Evolutionary conservation across 2,113 vertebrate genomes (phyloP), one percentile per base, ranked within the genome.

Genomic region (Rhea pennata): DNA sequence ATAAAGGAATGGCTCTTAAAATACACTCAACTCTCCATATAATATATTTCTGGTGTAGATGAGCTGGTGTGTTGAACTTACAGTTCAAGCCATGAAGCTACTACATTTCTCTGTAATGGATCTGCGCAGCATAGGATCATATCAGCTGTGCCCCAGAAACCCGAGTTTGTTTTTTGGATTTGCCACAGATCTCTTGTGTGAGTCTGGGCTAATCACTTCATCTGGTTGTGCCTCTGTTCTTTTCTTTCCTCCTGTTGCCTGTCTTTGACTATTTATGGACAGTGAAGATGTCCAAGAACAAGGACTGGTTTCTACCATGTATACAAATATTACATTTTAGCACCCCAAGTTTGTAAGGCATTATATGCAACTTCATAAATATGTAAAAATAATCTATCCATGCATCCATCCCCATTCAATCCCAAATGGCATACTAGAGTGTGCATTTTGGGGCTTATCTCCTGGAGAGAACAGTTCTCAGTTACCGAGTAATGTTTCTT

Each of bases 1-100:
- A 97, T 95, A 96, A 96, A 97, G 94, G 92, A 97, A 94, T 94
- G 81, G 93, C 87, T 72, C 93, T 96, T 95, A 94, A 98, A 97
- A 98, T 95, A 91, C 76, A 96, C 92, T 92, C 84, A 88, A 64
- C 54, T 95, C 88, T 90, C 80, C 62, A 94, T 82, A 72, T 75
- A 82, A 95, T 84, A n/a, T 74, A 67, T 82, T 93, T 74, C 83
- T 65, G 82, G 79, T 84, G 58, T 73, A 75, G 75, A 95, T 94
- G 82, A 65, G 95, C 93, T 36, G 36, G 36, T 36, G 36, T 36
- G 94, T 39, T 84, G 81, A 91, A 96, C 90, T 94, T 91, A 95
- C 95, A 98, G 91, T 90, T 95, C 65, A 95, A 92, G 97, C 92
- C 74, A 96, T 86, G 87, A 96, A 93, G 92, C 83, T 91, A 73